phyloP scores from a whole-genome alignment of 2,888 invertebrate genomes.

The Catocala sponsa region DNA sequence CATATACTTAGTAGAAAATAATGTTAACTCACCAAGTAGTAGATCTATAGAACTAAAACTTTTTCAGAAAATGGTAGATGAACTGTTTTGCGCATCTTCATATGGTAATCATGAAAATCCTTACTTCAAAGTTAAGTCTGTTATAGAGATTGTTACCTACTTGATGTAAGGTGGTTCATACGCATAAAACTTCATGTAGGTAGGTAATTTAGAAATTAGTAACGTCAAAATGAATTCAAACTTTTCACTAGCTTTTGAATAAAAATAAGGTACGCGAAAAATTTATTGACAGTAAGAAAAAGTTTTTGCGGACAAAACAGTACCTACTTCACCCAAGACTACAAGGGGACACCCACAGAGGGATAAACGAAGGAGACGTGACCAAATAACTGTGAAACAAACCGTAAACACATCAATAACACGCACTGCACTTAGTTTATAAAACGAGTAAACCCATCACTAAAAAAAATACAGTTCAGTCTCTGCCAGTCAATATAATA shows the following conservation, averaged over 20 bases:
- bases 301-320: neutral
- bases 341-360: constrained; percentile 33
- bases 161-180: too few species aligned
- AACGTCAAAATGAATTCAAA: neutral
- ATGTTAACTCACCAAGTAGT: too few species aligned
- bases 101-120: too few species aligned
- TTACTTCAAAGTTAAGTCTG: too few species aligned
- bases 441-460: constrained; percentile 48
- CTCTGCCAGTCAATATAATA: constrained; percentile 18
- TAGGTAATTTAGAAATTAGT: too few species aligned
- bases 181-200: too few species aligned
- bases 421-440: constrained; percentile 53
- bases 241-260: neutral
- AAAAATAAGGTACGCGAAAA: neutral
- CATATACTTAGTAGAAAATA: too few species aligned
- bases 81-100: too few species aligned
- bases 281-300: neutral
- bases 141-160: too few species aligned
- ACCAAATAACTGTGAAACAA: constrained; percentile 71
- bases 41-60: too few species aligned
- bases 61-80: too few species aligned
- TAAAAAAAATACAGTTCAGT: constrained; percentile 22
- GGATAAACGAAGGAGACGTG: constrained; percentile 63
- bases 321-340: constrained; percentile 48
- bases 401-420: constrained; percentile 80